Percentiles rank a stretch among this genome's conserved stretches.
These are phyloP conservation scores for Elephas maximus DNA, from an alignment of 2,113 vertebrate species.

Conservation along the genomic window DNA sequence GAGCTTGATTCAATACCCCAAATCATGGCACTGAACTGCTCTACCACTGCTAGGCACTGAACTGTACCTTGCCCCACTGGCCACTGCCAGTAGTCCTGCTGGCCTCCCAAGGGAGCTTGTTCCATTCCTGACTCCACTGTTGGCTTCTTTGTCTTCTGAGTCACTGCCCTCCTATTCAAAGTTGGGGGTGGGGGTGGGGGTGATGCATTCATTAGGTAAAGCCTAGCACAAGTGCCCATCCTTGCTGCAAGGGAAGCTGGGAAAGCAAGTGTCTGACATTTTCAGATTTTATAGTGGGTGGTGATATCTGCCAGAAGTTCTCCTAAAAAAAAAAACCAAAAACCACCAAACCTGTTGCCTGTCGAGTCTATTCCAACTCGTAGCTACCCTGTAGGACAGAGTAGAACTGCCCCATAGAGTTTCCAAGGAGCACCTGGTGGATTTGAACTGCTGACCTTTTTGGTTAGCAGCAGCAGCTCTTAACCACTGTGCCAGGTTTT, in stretches of 20 bases:
- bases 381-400: too few species aligned
- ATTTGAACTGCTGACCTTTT: too few species aligned
- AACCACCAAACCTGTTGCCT: too few species aligned
- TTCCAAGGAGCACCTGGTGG: too few species aligned
- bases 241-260: neutral
- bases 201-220: neutral
- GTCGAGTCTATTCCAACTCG: too few species aligned
- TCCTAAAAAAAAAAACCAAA: neutral
- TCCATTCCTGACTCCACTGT: neutral
- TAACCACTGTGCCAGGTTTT: neutral
- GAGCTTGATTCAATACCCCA: neutral
- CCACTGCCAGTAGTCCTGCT: neutral
- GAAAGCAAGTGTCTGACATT: slow-evolving; percentile 17
- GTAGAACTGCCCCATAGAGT: too few species aligned
- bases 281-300: neutral
- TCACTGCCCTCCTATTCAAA: neutral
- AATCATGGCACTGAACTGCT: neutral
- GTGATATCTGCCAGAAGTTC: neutral
- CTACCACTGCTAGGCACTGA: neutral
- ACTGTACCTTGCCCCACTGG: neutral
- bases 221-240: neutral
- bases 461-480: too few species aligned
- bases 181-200: neutral
- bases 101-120: neutral
- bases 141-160: neutral